Evolutionary conservation across 1,140 invertebrate species (phyloP).

Genomic region (Lethrus apterus): DNA sequence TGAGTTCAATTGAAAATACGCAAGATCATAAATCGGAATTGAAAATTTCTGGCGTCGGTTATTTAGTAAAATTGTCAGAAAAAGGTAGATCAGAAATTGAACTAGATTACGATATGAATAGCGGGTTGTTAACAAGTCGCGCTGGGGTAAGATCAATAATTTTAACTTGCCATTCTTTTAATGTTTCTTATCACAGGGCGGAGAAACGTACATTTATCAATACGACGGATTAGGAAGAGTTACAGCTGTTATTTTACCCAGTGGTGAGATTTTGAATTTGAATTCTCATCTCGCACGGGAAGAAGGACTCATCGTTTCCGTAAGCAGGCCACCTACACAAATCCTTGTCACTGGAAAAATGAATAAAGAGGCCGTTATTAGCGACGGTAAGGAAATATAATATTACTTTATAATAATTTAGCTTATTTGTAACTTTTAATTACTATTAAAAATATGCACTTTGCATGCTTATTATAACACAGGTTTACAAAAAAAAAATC

Average conservation of each 20-base stretch:
- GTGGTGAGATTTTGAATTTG: conserved; percentile 78
- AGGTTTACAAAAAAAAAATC: too few species aligned
- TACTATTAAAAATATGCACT: too few species aligned
- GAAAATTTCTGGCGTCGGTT: conserved; percentile 80
- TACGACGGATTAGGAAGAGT: conserved; percentile 83
- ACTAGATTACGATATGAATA: conserved; percentile 76
- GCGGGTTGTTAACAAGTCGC: conserved; percentile 70
- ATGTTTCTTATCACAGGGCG: conserved; percentile 50
- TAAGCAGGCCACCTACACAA: conserved; percentile 47
- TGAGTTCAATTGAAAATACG: conserved; percentile 89
- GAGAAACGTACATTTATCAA: conserved; percentile 82
- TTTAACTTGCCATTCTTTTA: conserved; percentile 19
- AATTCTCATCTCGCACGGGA: conserved; percentile 64
- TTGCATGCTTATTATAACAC: too few species aligned
- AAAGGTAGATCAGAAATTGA: conserved; percentile 74
- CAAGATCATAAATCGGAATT: conserved; percentile 86
- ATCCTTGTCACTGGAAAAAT: conserved; percentile 51
- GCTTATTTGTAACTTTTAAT: neutral
- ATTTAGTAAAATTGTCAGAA: conserved; percentile 73
- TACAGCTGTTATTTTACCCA: conserved; percentile 76
- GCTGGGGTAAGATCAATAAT: conserved; percentile 53
- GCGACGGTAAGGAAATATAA: conserved; percentile 41
- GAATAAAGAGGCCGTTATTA: conserved; percentile 46
- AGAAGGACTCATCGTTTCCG: conserved; percentile 66
- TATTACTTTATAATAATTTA: neutral